Evolutionary conservation across 2,888 invertebrate species (phyloP), one percentile per base, ranked within the genome.

Genomic region (Blera fallax): DNA sequence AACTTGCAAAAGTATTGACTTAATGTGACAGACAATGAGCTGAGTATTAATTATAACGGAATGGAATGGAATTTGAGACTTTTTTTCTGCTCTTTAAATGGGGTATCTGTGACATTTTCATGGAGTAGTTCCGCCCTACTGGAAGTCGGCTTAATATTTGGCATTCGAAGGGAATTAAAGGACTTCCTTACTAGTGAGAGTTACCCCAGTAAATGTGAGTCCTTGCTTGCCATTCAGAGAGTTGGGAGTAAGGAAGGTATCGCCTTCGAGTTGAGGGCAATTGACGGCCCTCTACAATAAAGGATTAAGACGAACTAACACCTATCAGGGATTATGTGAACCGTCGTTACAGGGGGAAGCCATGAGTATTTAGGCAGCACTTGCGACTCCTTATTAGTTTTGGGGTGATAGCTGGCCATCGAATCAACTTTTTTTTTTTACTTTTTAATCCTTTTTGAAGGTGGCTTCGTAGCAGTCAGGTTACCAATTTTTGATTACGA

Each of bases 51-150:
- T 72, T 79, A 64, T 77, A 48, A 65, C 48, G 62, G 60, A 72
- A 79, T 65, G 69, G 43, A 60, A 79, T 73, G 78, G 37, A 79
- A 79, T 72, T 72, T 65, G 65, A 74, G 37, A 60, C 60, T 48
- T 54, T 58, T 56, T 56, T 58, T 70, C 40, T 50, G 32, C 21
- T 10, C 21, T 2, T 43, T 43, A 32, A 65, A 43, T 45, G 54
- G 43, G 54, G 74, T 60, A 80, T 73, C 56, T 56, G 11, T 11
- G 40, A 27, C 43, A 21, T 64, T 37, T 64, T 3, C n/a, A 11
- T 60, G 37, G 50, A 24, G n/a, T n/a, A n/a, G n/a, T n/a, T n/a
- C n/a, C n/a, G n/a, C n/a, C n/a, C n/a, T n/a, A n/a, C n/a, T n/a
- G n/a, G n/a, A 40, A 52, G 52, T 52, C 16, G 58, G 43, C 77